Conservation (phyloP, 2,888 invertebrate species). For the Synanthedon formicaeformis region DNA sequence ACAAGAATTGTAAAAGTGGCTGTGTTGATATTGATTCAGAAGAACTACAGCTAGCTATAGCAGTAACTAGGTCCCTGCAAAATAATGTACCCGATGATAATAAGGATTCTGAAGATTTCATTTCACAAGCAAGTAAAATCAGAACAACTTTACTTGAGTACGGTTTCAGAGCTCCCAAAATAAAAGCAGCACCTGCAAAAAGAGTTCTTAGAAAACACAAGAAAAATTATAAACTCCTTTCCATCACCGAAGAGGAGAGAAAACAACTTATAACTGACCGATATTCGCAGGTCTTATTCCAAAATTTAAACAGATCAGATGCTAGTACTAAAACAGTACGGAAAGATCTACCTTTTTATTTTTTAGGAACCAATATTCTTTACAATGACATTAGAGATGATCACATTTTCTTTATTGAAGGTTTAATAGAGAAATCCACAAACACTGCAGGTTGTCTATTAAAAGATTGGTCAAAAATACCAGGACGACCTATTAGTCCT, state of each 20-base stretch:
- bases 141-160: conserved; percentile 71
- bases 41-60: conserved; percentile 76
- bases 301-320: conserved; percentile 11
- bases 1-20: conserved; percentile 46
- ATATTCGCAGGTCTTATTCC: conserved; percentile 43
- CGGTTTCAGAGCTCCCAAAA: conserved; percentile 66
- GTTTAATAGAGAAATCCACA: conserved; percentile 49
- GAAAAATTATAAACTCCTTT: conserved; percentile 40
- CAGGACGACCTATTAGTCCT: conserved; percentile 74
- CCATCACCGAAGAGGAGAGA: conserved; percentile 31
- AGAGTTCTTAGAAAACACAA: conserved; percentile 22
- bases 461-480: conserved; percentile 73
- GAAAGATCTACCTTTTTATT: conserved; percentile 18
- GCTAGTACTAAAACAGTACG: conserved; percentile 13
- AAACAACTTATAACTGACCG: conserved; percentile 36
- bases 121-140: conserved; percentile 41
- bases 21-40: conserved; percentile 72
- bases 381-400: conserved; percentile 34
- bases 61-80: conserved; percentile 72
- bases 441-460: conserved; percentile 59
- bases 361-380: conserved; percentile 30
- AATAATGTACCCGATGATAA: conserved; percentile 7
- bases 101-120: conserved; percentile 13
- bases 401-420: conserved; percentile 51
- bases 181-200: conserved; percentile 20